Evolutionary conservation across 2,888 invertebrate species (phyloP).

Genomic region (Cephus pulcher): DNA sequence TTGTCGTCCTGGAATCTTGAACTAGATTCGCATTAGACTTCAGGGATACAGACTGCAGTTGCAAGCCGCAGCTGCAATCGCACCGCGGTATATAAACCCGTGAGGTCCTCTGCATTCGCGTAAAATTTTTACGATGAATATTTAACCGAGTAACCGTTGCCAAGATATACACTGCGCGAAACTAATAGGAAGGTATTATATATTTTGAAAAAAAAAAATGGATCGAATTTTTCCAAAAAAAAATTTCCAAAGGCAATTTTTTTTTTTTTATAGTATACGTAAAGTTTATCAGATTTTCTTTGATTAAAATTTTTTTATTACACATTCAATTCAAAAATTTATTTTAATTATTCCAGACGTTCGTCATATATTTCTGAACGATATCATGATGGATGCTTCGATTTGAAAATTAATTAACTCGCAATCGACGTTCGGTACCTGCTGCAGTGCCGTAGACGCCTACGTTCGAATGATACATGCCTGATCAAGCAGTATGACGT

Average conservation of each 20-base stretch:
- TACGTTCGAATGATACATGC: conserved; percentile 45
- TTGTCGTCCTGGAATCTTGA: neutral
- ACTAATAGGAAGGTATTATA: neutral
- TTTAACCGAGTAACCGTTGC: neutral
- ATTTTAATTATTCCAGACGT: neutral
- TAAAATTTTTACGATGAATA: neutral
- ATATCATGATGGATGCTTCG: conserved; percentile 34
- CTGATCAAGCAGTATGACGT: conserved; percentile 47
- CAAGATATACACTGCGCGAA: neutral
- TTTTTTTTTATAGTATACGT: no score
- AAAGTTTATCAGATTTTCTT: neutral
- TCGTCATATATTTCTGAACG: neutral
- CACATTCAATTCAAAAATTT: neutral
- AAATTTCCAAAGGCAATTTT: neutral
- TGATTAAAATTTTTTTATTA: neutral
- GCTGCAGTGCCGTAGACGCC: neutral
- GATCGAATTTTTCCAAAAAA: neutral
- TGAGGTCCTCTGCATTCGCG: neutral
- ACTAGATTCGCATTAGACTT: neutral
- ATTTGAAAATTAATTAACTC: conserved; percentile 54
- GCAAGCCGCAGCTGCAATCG: neutral
- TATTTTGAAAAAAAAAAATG: neutral
- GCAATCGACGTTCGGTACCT: conserved; percentile 45
- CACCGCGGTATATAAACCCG: neutral
- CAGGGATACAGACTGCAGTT: no score